Percentiles rank a stretch among this genome's conserved stretches.
phyloP scores from a whole-genome alignment of 2,797 vertebrate species.

The Lemur catta region DNA sequence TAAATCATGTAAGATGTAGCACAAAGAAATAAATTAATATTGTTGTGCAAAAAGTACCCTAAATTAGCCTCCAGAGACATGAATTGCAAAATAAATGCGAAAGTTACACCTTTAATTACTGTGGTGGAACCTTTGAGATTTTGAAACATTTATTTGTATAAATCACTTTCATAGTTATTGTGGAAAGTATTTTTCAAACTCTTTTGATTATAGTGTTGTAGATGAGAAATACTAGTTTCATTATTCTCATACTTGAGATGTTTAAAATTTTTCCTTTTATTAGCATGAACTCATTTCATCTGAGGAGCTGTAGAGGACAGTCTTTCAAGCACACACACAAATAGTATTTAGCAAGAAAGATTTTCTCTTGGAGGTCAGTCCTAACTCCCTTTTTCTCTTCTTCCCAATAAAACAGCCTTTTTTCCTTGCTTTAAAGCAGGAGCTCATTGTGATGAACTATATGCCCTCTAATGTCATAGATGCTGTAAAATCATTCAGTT shows the following conservation, averaged over 20 bases:
- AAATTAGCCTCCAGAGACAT: conserved; percentile 84
- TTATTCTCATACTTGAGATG: conserved; percentile 68
- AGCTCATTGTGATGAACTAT: conserved; percentile 24
- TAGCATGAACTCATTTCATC: conserved; percentile 65
- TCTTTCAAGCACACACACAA: conserved; percentile 52
- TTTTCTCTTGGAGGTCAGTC: conserved; percentile 55
- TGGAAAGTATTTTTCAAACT: conserved; percentile 75
- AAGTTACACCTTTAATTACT: conserved; percentile 84
- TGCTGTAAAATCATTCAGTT: not conserved
- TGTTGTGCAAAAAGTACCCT: conserved; percentile 81
- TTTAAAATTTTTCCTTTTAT: conserved; percentile 64
- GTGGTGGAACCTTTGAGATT: conserved; percentile 77
- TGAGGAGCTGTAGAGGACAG: conserved; percentile 52
- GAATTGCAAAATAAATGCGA: conserved; percentile 83
- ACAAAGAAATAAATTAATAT: conserved; percentile 87
- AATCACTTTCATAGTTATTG: conserved; percentile 76
- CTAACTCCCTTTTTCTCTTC: conserved; percentile 20
- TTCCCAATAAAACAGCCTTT: conserved; percentile 24
- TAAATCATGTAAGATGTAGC: conserved; percentile 83
- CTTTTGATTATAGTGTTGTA: conserved; percentile 73
- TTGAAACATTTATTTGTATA: conserved; percentile 80
- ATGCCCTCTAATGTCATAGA: not conserved
- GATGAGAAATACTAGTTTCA: conserved; percentile 66
- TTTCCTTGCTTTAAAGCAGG: conserved; percentile 21
- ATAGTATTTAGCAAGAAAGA: conserved; percentile 55